Percentiles rank a stretch among this genome's conserved stretches.
These are phyloP conservation scores for Albula goreensis DNA, from an alignment of 2,113 vertebrate species.

Conservation along the genomic window DNA sequence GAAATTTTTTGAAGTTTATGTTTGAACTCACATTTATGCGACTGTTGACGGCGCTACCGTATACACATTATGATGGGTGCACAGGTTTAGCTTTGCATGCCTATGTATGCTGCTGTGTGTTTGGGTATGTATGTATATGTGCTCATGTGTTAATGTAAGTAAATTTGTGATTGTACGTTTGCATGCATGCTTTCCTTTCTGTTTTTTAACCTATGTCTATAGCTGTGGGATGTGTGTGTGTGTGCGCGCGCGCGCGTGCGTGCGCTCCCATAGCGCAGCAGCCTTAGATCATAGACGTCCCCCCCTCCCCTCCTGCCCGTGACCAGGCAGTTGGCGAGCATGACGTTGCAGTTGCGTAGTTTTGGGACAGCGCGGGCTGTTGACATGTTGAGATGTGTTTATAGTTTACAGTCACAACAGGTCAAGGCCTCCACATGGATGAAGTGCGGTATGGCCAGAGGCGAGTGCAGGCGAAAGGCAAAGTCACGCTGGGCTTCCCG, in stretches of 20 bases:
- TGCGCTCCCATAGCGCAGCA: no score
- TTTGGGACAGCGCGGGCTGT: not conserved
- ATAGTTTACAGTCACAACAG: not conserved
- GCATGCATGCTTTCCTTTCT: not conserved
- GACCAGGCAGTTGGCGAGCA: not conserved
- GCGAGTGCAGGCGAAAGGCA: not conserved
- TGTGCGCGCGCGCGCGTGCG: not conserved
- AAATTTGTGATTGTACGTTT: no score
- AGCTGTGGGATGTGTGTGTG: not conserved
- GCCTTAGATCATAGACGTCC: no score
- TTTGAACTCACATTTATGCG: no score
- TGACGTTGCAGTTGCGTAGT: not conserved
- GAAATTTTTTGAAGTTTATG: no score
- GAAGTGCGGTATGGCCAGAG: not conserved
- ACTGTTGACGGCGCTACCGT: no score
- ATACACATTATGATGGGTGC: no score
- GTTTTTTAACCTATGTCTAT: not conserved
- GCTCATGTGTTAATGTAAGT: not conserved
- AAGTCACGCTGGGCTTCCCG: not conserved
- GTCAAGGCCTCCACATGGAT: not conserved
- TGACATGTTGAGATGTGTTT: not conserved
- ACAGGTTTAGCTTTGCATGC: no score
- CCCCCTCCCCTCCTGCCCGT: no score
- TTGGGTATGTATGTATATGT: not conserved
- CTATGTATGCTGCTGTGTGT: no score